Evolutionary conservation across 2,797 vertebrate genomes (phyloP).

Genomic region (Anableps anableps): DNA sequence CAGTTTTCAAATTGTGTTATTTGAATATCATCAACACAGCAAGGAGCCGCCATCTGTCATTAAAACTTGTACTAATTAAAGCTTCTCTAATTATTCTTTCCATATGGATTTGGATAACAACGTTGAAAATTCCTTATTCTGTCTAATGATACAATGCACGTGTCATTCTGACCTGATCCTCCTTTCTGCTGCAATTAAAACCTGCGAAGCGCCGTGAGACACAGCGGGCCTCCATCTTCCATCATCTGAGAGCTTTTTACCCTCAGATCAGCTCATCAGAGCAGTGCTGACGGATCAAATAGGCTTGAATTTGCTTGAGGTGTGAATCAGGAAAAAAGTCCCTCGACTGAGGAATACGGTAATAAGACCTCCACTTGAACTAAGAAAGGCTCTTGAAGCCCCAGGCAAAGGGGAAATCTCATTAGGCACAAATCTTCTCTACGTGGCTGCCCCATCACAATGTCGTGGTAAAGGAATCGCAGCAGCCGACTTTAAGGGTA

Average conservation of each 20-base stretch:
- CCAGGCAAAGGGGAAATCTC: conserved; percentile 70
- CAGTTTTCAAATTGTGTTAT: conserved; percentile 14
- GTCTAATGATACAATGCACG: conserved; percentile 36
- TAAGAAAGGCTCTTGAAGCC: conserved; percentile 64
- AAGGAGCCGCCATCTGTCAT: conserved; percentile 41
- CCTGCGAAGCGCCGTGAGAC: conserved; percentile 26
- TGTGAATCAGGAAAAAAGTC: conserved; percentile 65
- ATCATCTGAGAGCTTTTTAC: conserved; percentile 44
- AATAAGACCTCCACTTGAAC: conserved; percentile 83
- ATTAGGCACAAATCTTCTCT: conserved; percentile 76
- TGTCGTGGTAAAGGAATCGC: conserved; percentile 51
- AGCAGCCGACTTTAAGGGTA: conserved; percentile 67
- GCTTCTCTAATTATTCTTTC: conserved; percentile 43
- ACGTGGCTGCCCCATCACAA: conserved; percentile 59
- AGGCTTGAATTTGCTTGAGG: conserved; percentile 75
- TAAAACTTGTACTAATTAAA: conserved; percentile 44
- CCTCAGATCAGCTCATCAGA: conserved; percentile 74
- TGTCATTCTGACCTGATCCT: conserved; percentile 45
- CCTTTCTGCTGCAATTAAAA: conserved; percentile 61
- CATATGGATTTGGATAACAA: conserved; percentile 39
- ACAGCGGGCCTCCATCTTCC: conserved; percentile 46
- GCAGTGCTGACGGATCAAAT: conserved; percentile 75
- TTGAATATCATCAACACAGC: conserved; percentile 26
- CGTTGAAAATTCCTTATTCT: conserved; percentile 12
- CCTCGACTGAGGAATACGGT: conserved; percentile 70